phyloP scores from a whole-genome alignment of 2,888 invertebrate genomes.

The Anagyrus pseudococci region DNA sequence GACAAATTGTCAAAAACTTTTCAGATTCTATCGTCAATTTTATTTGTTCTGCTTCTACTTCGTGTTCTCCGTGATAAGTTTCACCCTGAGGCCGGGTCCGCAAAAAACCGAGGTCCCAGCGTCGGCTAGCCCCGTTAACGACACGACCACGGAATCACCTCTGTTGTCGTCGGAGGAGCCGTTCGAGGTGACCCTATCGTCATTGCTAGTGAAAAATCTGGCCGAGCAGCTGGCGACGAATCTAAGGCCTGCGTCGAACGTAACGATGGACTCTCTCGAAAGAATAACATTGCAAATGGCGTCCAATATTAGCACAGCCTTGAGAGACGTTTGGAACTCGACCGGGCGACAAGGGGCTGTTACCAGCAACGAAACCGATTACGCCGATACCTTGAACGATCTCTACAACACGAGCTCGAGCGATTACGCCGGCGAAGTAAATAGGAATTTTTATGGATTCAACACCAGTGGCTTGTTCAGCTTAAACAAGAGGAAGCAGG shows the following conservation, averaged over 20 bases:
- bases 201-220: conserved; percentile 47
- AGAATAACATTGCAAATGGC: conserved; percentile 47
- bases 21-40: conserved; percentile 91
- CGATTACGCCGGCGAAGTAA: too few relatives aligned
- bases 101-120: neutral
- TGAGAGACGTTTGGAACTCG: conserved; percentile 44
- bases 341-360: neutral
- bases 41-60: conserved; percentile 91
- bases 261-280: conserved; percentile 42
- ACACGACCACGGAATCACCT: conserved; percentile 8
- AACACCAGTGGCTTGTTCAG: neutral
- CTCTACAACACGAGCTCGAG: too few relatives aligned
- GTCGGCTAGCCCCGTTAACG: conserved; percentile 1
- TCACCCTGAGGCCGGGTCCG: conserved; percentile 88
- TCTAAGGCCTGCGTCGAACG: conserved; percentile 44
- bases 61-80: conserved; percentile 84
- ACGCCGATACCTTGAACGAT: neutral
- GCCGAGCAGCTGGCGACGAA: conserved; percentile 45
- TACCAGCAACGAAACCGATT: conserved; percentile 11
- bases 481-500: conserved; percentile 55
- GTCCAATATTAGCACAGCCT: conserved; percentile 46
- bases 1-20: conserved; percentile 34
- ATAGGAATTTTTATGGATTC: neutral
- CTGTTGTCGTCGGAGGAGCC: conserved; percentile 20
- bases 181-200: conserved; percentile 37